Base-by-base conservation (phyloP, 2,888 invertebrate genomes). In the Zele albiditarsus region DNA sequence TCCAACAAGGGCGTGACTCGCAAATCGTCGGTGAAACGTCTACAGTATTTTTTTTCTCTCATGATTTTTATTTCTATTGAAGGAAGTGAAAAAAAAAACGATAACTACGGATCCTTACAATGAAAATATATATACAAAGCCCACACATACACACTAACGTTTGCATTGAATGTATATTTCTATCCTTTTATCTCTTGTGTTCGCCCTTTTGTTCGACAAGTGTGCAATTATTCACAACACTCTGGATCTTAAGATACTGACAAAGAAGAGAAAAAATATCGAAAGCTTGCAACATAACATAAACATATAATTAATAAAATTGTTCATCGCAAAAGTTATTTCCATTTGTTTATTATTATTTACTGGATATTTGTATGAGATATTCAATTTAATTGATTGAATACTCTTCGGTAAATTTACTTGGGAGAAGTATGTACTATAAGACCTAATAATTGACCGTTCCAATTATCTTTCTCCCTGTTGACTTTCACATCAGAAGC, bases 361-460 rank as follows among this genome's bases (percentile, higher is more conserved):
- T 38, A 12, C 38, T 38, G 16, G 16, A 3, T 46, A 46, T 46
- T n/a, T 4, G 3, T 46, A 46, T 16, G 5, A n/a, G n/a, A 46
- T 2, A n/a, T 46, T n/a, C n/a, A n/a, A 46, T 46, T 46, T 16
- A 16, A n/a, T n/a, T 46, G n/a, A 46, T 46, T n/a, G 46, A n/a
- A 46, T 46, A 46, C n/a, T 46, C 46, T 16, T 46, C 0, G 46
- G 14, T 46, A 6, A 46, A 46, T 46, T 46, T 46, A 16, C 16
- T n/a, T 33, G 63, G 2, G 8, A 4, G 33, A 12, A 12, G 12
- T 63, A 20, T 63, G 27, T 31, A n/a, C 33, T 63, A 33, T 23
- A 38, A 31, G 42, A 60, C 27, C 38, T 25, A 25, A 46, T 76
- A 79, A 77, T 77, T 77, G 76, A 75, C 74, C 75, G 76, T 74